Conservation (phyloP, 2,797 vertebrate species). For the Cephalopachus bancanus region DNA sequence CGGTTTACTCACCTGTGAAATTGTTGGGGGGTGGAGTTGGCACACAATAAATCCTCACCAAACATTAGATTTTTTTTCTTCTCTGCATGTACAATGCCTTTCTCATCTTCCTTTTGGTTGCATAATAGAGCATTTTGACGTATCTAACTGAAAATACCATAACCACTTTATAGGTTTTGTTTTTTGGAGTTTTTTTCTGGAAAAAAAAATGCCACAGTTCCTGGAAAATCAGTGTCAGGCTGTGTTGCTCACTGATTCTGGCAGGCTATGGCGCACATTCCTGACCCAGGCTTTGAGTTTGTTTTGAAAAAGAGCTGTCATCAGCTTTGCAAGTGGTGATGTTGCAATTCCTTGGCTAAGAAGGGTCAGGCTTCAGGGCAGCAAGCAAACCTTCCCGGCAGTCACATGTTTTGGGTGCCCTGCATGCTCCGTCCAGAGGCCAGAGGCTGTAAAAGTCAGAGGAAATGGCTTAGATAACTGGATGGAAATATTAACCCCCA, state of each 20-base stretch:
- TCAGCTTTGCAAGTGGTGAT: slow-evolving; percentile 57
- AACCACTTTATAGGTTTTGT: background rate
- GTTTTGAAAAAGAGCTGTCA: slow-evolving; percentile 71
- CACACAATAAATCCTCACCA: background rate
- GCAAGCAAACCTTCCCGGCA: background rate
- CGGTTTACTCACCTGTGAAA: background rate
- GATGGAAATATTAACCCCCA: slow-evolving; percentile 70
- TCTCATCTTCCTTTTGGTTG: background rate
- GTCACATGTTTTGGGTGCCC: slow-evolving; percentile 19
- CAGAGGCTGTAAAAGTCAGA: slow-evolving; percentile 55
- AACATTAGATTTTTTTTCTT: background rate
- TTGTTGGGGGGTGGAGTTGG: background rate
- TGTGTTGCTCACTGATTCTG: slow-evolving; percentile 11
- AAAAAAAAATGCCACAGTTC: slow-evolving; percentile 33
- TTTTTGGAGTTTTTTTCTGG: background rate
- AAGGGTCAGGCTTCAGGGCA: slow-evolving; percentile 6
- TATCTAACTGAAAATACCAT: slow-evolving; percentile 27
- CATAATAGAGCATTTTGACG: background rate
- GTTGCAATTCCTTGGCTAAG: slow-evolving; percentile 48
- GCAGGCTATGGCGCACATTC: background rate
- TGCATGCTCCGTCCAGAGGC: background rate
- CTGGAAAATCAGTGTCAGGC: slow-evolving; percentile 20
- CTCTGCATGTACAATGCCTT: background rate
- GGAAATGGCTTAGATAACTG: slow-evolving; percentile 56
- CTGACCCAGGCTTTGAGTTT: slow-evolving; percentile 53